phyloP scores from a whole-genome alignment of 2,888 invertebrate species.

The Baccha elongata region DNA sequence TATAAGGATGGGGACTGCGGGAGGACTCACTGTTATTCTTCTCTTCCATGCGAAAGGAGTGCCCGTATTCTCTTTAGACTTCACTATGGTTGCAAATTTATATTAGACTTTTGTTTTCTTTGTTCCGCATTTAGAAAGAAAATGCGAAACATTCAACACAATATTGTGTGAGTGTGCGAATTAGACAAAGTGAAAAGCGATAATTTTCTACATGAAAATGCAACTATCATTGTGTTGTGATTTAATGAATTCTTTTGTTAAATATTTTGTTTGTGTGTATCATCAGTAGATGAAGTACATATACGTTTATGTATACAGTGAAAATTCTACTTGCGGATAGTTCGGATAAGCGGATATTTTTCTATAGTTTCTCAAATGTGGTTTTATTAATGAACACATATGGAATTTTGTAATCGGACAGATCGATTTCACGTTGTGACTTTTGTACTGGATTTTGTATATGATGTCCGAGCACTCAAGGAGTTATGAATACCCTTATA shows the following conservation, averaged over 20 bases:
- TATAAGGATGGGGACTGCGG: neutral
- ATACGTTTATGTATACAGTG: too few species aligned
- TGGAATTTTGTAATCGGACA: too few species aligned
- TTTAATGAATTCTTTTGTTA: conserved; percentile 59
- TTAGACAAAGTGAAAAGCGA: conserved; percentile 45
- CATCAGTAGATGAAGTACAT: neutral
- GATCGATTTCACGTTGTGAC: too few species aligned
- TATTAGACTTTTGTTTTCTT: conserved; percentile 51
- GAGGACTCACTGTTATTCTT: conserved; percentile 31
- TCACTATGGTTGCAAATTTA: conserved; percentile 9
- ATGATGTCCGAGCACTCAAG: too few species aligned
- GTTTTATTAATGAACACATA: too few species aligned
- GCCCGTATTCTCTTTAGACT: neutral
- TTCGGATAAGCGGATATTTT: too few species aligned
- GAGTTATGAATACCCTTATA: too few species aligned
- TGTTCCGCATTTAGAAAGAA: conserved; percentile 9
- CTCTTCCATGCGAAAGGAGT: neutral
- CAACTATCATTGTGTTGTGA: conserved; percentile 51
- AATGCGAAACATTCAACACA: conserved; percentile 17
- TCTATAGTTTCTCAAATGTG: too few species aligned
- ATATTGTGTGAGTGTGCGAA: neutral
- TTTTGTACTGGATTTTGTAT: too few species aligned
- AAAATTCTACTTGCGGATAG: too few species aligned
- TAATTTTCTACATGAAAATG: conserved; percentile 60
- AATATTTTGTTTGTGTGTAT: conserved; percentile 14